These are phyloP conservation scores for Egretta garzetta DNA, from an alignment of 2,113 vertebrate genomes.

Conservation along the genomic window DNA sequence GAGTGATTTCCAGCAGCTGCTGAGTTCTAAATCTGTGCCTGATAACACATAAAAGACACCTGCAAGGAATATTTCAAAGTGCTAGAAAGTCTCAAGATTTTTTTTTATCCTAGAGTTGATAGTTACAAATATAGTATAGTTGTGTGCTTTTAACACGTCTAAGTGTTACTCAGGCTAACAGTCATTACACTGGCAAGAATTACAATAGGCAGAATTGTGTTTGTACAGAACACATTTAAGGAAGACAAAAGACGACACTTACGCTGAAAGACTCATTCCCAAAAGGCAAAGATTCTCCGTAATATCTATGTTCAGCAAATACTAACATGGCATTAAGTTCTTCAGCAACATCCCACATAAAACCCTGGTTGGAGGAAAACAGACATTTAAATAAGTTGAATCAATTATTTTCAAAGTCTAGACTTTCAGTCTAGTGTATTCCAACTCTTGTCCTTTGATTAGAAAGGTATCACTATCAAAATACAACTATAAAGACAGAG, in stretches of 20 bases:
- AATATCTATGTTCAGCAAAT: conserved; percentile 97
- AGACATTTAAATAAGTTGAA: not conserved
- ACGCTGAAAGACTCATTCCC: conserved; percentile 87
- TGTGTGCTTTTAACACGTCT: not conserved
- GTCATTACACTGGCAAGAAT: not conserved
- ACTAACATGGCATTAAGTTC: conserved; percentile 91
- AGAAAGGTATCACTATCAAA: not conserved
- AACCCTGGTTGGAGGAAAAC: conserved; percentile 78
- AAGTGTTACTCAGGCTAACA: not conserved
- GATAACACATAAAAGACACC: not conserved
- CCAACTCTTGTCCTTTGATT: not conserved
- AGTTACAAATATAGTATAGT: not conserved
- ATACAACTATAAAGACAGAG: not conserved
- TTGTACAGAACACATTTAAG: not conserved
- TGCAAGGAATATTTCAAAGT: not conserved
- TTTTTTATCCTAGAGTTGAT: not conserved
- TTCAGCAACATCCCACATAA: conserved; percentile 95
- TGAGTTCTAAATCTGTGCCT: not conserved
- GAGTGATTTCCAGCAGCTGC: not conserved
- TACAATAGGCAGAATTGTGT: not conserved
- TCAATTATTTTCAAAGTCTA: not conserved
- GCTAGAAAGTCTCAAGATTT: not conserved
- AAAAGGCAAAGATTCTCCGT: conserved; percentile 94
- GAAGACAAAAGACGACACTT: conserved; percentile 45
- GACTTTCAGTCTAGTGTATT: not conserved